Evolutionary conservation across 2,113 vertebrate genomes (phyloP).

Genomic region (Rhodinocichla rosea): DNA sequence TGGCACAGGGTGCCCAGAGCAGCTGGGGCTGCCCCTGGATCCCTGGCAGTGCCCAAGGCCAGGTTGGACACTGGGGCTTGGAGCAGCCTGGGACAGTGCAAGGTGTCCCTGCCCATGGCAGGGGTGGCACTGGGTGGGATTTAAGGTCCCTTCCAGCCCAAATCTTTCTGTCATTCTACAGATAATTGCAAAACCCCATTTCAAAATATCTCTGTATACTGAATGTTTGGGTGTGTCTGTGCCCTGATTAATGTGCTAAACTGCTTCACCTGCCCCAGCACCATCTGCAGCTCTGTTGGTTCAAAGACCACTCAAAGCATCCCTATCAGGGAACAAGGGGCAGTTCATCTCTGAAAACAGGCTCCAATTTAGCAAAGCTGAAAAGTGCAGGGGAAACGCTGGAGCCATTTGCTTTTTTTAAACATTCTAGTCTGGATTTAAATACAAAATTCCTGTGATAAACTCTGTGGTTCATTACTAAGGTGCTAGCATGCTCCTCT

Average conservation of each 20-base stretch:
- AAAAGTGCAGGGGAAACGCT: not conserved
- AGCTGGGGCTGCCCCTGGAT: not conserved
- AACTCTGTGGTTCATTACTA: not conserved
- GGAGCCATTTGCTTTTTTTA: not conserved
- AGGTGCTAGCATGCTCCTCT: not conserved
- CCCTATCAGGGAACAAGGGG: not conserved
- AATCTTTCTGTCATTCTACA: not conserved
- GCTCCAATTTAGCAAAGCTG: not conserved
- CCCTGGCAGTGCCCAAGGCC: not conserved
- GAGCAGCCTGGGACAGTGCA: not conserved
- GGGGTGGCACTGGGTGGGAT: fast-evolving
- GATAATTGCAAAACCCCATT: not conserved
- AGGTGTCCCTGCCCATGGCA: not conserved
- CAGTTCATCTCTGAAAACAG: not conserved
- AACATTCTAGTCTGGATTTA: not conserved
- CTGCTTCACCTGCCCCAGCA: not conserved
- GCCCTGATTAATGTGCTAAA: not conserved
- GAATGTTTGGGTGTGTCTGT: not conserved
- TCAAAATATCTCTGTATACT: not conserved
- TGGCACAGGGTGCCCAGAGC: not conserved
- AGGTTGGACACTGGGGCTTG: not conserved
- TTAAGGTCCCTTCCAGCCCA: not conserved
- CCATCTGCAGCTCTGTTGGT: not conserved
- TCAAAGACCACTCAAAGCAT: not conserved
- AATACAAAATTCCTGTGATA: not conserved